A percentile compares a stretch with the other conserved stretches of the same genome.
Conservation (phyloP, 2,888 invertebrate genomes). For the Sabatieria punctata region DNA sequence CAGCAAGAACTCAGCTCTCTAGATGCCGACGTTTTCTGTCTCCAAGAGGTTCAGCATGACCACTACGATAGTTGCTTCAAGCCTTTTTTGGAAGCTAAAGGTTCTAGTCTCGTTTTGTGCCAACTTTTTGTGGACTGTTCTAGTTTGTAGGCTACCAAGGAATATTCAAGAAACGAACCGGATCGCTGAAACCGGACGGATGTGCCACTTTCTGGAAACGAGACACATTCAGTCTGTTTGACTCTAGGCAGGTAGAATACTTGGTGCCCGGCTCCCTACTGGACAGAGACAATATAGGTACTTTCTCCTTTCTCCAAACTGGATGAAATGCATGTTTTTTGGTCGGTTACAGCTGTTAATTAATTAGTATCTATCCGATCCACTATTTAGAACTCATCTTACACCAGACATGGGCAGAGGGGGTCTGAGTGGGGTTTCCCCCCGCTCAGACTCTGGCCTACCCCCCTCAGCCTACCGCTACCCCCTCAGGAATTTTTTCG, state of each 20-base stretch:
- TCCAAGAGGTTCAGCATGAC: constrained; percentile 23
- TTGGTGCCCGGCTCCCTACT: constrained; percentile 45
- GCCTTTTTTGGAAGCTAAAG: constrained; percentile 5
- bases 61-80: constrained; percentile 10
- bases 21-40: constrained; percentile 21
- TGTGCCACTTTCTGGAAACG: constrained; percentile 67
- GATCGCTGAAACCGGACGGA: constrained; percentile 55
- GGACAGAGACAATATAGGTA: constrained; percentile 69
- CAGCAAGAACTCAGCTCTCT: constrained; percentile 14
- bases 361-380: too few relatives aligned
- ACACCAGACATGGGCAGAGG: too few relatives aligned
- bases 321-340: too few relatives aligned
- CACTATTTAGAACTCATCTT: too few relatives aligned
- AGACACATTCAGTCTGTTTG: constrained; percentile 48
- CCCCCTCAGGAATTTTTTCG: too few relatives aligned
- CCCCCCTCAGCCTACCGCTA: too few relatives aligned
- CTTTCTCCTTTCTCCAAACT: too few relatives aligned
- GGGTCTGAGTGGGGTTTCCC: too few relatives aligned
- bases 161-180: constrained; percentile 65
- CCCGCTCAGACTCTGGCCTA: too few relatives aligned
- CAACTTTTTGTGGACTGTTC: neutral
- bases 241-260: constrained; percentile 52
- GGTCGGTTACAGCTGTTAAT: too few relatives aligned
- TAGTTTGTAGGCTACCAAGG: constrained; percentile 47
- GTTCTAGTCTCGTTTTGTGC: constrained; percentile 1